These are phyloP conservation scores for Tenthredo mesomela DNA, from an alignment of 2,888 invertebrate species.

Conservation along the genomic window DNA sequence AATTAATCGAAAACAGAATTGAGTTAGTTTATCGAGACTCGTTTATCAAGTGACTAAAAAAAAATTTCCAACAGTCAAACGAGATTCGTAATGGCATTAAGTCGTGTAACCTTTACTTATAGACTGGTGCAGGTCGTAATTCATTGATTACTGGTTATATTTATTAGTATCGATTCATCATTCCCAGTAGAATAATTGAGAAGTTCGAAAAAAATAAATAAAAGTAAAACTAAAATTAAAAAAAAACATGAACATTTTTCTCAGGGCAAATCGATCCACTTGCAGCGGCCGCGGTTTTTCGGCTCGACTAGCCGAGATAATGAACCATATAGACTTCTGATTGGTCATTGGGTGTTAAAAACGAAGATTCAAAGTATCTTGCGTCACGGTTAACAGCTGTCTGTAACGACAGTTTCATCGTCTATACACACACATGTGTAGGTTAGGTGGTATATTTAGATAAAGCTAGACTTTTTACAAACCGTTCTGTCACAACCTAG, in stretches of 20 bases:
- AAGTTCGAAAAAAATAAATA: background rate
- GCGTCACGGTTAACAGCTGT: conserved; percentile 45
- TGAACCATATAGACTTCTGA: conserved; percentile 2
- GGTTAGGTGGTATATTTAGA: conserved; percentile 20
- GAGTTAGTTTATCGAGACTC: background rate
- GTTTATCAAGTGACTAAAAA: background rate
- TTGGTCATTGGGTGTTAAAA: conserved; percentile 44
- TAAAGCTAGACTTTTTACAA: conserved; percentile 46
- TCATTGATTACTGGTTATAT: background rate
- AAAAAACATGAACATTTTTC: background rate
- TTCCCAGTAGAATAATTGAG: background rate
- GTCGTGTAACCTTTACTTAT: background rate
- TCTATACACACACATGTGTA: conserved; percentile 24
- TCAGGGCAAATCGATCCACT: background rate
- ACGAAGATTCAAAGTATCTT: conserved; percentile 24
- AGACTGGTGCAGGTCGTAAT: background rate
- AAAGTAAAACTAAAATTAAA: too few species aligned
- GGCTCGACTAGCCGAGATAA: conserved; percentile 1
- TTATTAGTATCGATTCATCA: background rate
- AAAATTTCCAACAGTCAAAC: background rate
- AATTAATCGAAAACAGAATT: conserved; percentile 4
- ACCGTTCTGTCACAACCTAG: conserved; percentile 41
- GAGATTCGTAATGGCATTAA: background rate
- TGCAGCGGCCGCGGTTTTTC: background rate
- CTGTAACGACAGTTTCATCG: conserved; percentile 45